A percentile compares a stretch with the other conserved stretches of the same genome.
phyloP scores from a whole-genome alignment of 2,113 vertebrate genomes.

The Opisthocomus hoazin region DNA sequence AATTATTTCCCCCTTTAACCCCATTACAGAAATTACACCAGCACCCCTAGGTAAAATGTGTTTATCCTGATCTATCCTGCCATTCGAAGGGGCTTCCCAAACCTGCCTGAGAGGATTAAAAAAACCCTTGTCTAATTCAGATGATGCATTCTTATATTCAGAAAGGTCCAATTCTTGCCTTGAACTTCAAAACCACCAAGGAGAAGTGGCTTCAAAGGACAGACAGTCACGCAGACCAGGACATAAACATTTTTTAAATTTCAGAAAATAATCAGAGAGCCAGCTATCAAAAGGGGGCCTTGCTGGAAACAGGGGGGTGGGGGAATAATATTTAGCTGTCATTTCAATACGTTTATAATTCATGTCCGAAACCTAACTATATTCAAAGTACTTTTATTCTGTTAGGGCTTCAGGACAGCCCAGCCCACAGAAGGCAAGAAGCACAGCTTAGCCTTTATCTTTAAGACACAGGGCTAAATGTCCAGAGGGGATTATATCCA shows the following conservation, averaged over 20 bases:
- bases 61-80: neutral
- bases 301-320: neutral
- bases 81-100: neutral
- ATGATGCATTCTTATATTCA: neutral
- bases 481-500: neutral
- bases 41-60: neutral
- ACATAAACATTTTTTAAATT: neutral
- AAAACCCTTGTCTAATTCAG: neutral
- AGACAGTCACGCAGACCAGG: neutral
- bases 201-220: neutral
- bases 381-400: neutral
- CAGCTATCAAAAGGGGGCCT: neutral
- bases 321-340: neutral
- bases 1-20: neutral
- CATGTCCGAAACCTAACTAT: accelerated
- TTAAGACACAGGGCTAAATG: neutral
- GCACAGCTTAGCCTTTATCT: neutral
- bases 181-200: neutral
- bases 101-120: neutral
- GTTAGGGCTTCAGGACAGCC: neutral
- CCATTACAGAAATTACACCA: constrained; percentile 1
- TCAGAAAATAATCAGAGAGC: neutral
- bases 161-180: neutral
- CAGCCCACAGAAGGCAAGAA: neutral
- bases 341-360: neutral